Evolutionary conservation across 1,140 invertebrate genomes (phyloP).

Genomic region (Calliopsis andreniformis): DNA sequence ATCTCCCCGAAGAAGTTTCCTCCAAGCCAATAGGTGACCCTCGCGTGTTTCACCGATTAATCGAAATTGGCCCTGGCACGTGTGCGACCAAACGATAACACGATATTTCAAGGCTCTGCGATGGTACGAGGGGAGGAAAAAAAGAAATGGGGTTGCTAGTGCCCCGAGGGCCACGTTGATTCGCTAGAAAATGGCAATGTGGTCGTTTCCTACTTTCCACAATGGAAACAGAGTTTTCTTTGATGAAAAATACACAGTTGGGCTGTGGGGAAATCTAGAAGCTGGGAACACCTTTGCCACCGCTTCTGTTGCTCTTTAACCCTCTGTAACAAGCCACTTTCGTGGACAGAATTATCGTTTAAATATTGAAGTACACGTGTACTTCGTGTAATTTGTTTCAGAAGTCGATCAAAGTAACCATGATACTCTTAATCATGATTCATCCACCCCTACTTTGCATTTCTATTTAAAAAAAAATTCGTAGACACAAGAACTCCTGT

Average conservation of each 20-base stretch:
- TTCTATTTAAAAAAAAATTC: no score
- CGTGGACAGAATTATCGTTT: no score
- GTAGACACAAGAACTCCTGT: no score
- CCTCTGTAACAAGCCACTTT: no score
- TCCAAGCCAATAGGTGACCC: neutral
- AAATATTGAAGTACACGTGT: no score
- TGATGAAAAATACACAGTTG: neutral
- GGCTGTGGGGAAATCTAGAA: neutral
- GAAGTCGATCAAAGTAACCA: no score
- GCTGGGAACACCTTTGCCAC: neutral
- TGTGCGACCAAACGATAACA: slow-evolving; percentile 9
- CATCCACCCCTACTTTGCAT: no score
- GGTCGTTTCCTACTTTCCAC: slow-evolving; percentile 9
- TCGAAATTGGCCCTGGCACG: neutral
- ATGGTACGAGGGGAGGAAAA: neutral
- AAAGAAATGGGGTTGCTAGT: neutral
- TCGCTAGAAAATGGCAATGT: slow-evolving; percentile 14
- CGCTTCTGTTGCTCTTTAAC: neutral
- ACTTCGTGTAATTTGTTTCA: no score
- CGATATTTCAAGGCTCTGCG: neutral
- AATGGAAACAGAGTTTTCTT: slow-evolving; percentile 1
- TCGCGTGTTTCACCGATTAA: slow-evolving; percentile 21
- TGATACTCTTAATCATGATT: no score
- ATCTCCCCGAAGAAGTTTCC: neutral
- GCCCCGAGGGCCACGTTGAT: slow-evolving; percentile 5